Conservation (phyloP, 1,140 invertebrate species). For the Leptinotarsa undecemlineata region DNA sequence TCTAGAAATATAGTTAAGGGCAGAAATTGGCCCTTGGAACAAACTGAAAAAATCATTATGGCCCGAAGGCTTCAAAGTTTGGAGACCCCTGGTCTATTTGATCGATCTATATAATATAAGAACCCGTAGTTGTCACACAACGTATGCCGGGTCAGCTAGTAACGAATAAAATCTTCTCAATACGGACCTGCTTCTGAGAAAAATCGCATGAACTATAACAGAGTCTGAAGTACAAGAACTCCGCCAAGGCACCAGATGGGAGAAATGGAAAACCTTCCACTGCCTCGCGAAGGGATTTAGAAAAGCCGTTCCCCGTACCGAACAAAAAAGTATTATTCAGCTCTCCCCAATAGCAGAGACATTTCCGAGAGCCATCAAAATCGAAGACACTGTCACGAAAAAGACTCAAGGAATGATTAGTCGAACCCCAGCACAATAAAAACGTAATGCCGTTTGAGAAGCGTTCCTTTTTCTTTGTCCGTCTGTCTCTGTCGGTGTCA, state of each 20-base stretch:
- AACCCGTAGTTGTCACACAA: too few relatives aligned
- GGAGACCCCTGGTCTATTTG: too few relatives aligned
- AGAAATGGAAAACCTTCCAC: conserved; percentile 38
- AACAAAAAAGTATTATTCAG: neutral
- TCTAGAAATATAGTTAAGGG: too few relatives aligned
- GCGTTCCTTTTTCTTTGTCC: neutral
- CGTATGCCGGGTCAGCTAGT: too few relatives aligned
- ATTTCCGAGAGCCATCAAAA: conserved; percentile 21
- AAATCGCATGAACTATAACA: conserved; percentile 26
- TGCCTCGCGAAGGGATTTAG: conserved; percentile 32
- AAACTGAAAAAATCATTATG: too few relatives aligned
- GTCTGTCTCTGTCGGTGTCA: conserved; percentile 4
- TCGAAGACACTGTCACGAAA: conserved; percentile 34
- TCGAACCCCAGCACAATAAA: conserved; percentile 33
- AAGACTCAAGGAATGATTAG: conserved; percentile 35
- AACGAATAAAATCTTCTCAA: neutral
- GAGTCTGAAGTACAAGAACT: conserved; percentile 8
- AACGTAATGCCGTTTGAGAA: conserved; percentile 26
- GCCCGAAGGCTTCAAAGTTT: too few relatives aligned
- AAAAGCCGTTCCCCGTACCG: conserved; percentile 29
- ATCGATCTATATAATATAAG: too few relatives aligned
- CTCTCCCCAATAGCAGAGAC: conserved; percentile 6
- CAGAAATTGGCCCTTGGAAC: too few relatives aligned
- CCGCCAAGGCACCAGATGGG: conserved; percentile 36
- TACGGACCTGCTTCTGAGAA: neutral